Evolutionary conservation across 1,140 invertebrate genomes (phyloP).

Genomic region (Drosophila littoralis): DNA sequence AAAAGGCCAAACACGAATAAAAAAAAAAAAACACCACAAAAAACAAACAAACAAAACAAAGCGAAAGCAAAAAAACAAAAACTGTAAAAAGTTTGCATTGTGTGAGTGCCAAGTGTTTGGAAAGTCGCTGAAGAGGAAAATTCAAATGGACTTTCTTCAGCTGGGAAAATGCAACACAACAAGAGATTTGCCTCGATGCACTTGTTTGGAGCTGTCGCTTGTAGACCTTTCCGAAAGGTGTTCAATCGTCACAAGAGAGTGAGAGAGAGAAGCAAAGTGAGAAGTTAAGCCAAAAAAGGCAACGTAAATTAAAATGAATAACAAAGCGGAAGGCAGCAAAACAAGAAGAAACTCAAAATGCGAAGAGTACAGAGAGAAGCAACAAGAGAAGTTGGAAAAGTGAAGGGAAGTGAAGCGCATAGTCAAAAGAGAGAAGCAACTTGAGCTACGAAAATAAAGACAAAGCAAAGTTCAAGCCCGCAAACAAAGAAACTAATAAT

Average conservation of each 20-base stretch:
- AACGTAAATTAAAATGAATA: neutral
- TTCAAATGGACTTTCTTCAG: conserved; percentile 47
- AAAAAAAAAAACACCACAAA: conserved; percentile 15
- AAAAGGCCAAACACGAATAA: conserved; percentile 9
- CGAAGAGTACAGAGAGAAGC: neutral
- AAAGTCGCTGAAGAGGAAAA: conserved; percentile 40
- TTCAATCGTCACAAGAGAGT: neutral
- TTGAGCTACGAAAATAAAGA: neutral
- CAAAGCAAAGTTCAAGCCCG: neutral
- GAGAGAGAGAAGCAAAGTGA: neutral
- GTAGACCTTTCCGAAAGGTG: neutral
- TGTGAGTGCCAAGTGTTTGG: conserved; percentile 24
- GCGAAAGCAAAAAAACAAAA: conserved; percentile 25
- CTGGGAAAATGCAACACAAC: conserved; percentile 6
- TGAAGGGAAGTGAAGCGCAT: neutral
- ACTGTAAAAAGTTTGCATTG: conserved; percentile 33
- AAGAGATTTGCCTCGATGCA: neutral
- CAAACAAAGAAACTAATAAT: neutral
- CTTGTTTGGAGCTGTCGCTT: neutral
- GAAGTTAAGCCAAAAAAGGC: neutral
- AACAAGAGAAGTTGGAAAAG: neutral
- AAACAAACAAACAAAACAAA: conserved; percentile 7
- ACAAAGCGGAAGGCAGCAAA: neutral
- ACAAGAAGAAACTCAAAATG: neutral
- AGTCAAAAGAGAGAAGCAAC: neutral